Evolutionary conservation across 2,797 vertebrate species (phyloP).

Genomic region (Muscicapa comitata): DNA sequence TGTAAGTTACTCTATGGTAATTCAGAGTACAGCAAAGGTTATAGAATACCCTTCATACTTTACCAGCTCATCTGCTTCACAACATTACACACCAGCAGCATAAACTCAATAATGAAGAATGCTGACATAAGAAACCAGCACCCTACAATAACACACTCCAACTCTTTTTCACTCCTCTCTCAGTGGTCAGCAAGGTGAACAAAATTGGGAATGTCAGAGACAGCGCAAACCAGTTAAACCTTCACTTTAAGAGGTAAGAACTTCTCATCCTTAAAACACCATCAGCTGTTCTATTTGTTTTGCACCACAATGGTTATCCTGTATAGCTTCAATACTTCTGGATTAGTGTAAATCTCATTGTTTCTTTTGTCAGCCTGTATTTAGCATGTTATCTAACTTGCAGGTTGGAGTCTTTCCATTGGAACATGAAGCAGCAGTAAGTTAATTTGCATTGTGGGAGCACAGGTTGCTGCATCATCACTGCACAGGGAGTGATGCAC

Average conservation of each 20-base stretch:
- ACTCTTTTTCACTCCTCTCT: not conserved
- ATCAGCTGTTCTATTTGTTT: not conserved
- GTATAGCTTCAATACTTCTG: not conserved
- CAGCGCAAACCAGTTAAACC: not conserved
- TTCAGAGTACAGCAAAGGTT: constrained; percentile 35
- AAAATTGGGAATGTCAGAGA: not conserved
- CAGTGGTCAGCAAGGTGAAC: not conserved
- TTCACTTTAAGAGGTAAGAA: not conserved
- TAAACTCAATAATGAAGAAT: constrained; percentile 35
- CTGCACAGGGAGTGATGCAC: not conserved
- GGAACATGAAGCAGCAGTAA: not conserved
- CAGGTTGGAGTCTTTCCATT: not conserved
- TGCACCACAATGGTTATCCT: not conserved
- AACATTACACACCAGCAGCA: constrained; percentile 38
- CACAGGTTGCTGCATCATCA: not conserved
- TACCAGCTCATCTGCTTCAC: constrained; percentile 45
- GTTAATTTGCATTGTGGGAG: not conserved
- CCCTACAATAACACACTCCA: not conserved
- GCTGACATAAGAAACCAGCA: constrained; percentile 32
- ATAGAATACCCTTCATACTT: constrained; percentile 46
- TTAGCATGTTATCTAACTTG: not conserved
- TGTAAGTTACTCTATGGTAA: constrained; percentile 14
- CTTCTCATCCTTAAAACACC: not conserved
- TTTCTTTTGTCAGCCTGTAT: not conserved
- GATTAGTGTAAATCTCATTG: not conserved